Percentiles rank a stretch among this genome's conserved stretches.
These are phyloP conservation scores for Montipora cactus DNA, from an alignment of 64 coral and sea anemone genomes.

Conservation along the genomic window DNA sequence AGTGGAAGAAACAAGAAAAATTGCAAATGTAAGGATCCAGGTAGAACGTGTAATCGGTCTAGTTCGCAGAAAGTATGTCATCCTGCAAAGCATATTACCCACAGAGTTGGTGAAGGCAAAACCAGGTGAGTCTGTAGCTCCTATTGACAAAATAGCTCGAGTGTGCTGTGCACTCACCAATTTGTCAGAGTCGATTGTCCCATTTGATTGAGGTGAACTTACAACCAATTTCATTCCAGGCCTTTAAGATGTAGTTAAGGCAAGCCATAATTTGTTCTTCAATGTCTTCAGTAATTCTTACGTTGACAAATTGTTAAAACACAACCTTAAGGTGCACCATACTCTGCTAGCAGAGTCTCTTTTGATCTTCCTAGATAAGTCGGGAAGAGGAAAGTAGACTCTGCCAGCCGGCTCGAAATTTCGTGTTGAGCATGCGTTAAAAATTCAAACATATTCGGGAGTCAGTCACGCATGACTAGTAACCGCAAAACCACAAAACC, in stretches of 20 bases:
- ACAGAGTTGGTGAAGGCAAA: neutral
- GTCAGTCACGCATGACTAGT: neutral
- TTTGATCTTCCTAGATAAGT: too few relatives aligned
- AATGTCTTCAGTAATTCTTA: neutral
- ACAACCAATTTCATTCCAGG: neutral
- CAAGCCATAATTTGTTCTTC: conserved; percentile 15
- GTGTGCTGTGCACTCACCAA: conserved; percentile 47
- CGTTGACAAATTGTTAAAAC: neutral
- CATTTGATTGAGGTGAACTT: conserved; percentile 19
- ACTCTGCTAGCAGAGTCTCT: too few relatives aligned
- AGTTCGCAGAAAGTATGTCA: neutral
- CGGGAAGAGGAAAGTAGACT: too few relatives aligned
- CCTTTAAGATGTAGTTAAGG: neutral
- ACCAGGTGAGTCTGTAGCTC: neutral
- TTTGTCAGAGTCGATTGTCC: conserved; percentile 12
- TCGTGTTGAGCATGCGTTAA: neutral
- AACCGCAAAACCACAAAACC: neutral
- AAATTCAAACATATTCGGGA: neutral
- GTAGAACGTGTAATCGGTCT: conserved; percentile 24
- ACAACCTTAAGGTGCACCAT: conserved; percentile 4
- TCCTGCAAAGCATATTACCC: conserved; percentile 15
- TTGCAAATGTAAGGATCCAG: conserved; percentile 40
- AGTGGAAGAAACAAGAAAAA: conserved; percentile 44
- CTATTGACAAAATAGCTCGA: conserved; percentile 10
- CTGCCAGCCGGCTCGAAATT: too few relatives aligned